Evolutionary conservation across 2,888 invertebrate species (phyloP).

Genomic region (Cantharis rustica): DNA sequence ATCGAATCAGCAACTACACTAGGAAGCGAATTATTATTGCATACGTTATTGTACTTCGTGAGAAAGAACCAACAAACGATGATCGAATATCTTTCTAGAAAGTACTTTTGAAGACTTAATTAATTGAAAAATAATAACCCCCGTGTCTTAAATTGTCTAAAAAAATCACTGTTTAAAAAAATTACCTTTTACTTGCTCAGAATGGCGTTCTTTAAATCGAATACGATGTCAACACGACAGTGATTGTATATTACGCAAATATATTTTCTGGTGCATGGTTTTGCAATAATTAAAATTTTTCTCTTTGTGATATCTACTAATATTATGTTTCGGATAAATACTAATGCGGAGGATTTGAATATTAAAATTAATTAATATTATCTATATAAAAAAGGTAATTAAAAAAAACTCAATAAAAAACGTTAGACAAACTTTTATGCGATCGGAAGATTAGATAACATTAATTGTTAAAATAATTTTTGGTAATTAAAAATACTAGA

Average conservation of each 20-base stretch:
- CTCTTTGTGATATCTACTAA: too few species aligned
- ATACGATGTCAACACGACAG: not conserved
- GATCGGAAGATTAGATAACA: not conserved
- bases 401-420: not conserved
- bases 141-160: not conserved
- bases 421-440: not conserved
- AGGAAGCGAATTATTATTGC: constrained; percentile 52
- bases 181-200: not conserved
- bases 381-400: not conserved
- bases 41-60: constrained; percentile 51
- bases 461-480: not conserved
- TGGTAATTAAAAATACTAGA: not conserved
- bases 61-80: constrained; percentile 33
- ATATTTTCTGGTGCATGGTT: not conserved
- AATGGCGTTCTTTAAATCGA: not conserved
- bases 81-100: not conserved
- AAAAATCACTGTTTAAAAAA: not conserved
- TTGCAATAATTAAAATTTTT: not conserved
- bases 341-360: not conserved
- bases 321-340: not conserved
- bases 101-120: not conserved
- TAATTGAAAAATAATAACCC: not conserved
- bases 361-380: not conserved
- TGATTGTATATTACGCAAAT: not conserved
- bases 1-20: constrained; percentile 51